A percentile compares a stretch with the other conserved stretches of the same genome.
Conservation (phyloP, 2,797 vertebrate species). For the Moxostoma hubbsi region DNA sequence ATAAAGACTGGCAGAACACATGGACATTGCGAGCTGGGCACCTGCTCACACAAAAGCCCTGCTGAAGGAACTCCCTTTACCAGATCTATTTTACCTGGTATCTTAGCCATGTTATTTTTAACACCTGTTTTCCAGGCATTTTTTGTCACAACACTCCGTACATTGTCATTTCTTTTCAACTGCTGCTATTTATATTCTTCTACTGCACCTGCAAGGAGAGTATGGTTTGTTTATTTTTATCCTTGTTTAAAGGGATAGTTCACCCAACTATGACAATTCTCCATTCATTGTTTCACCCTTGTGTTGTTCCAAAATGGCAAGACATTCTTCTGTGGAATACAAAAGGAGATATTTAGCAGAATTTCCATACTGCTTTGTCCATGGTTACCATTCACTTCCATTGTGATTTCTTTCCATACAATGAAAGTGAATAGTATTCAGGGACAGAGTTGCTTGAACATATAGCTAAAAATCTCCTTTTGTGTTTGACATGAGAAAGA, state of each 20-base stretch:
- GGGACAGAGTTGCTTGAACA: too few relatives aligned
- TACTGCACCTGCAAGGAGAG: constrained; percentile 27
- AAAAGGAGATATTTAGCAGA: too few relatives aligned
- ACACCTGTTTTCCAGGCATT: constrained; percentile 36
- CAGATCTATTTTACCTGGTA: constrained; percentile 58
- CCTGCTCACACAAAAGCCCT: constrained; percentile 55
- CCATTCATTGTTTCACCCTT: too few relatives aligned
- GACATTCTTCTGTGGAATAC: too few relatives aligned
- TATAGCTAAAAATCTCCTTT: too few relatives aligned
- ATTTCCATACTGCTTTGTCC: too few relatives aligned
- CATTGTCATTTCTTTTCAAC: constrained; percentile 65
- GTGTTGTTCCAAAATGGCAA: too few relatives aligned
- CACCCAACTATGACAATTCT: too few relatives aligned
- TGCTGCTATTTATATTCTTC: constrained; percentile 79
- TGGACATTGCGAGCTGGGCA: constrained; percentile 56
- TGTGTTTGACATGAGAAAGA: too few relatives aligned
- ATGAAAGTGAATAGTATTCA: too few relatives aligned
- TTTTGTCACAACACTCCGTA: constrained; percentile 53
- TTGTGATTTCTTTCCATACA: too few relatives aligned
- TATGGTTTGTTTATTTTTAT: constrained; percentile 64
- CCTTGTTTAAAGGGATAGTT: constrained; percentile 53
- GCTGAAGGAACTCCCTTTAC: constrained; percentile 61
- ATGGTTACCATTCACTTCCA: too few relatives aligned
- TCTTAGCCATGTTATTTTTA: constrained; percentile 47
- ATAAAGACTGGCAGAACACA: constrained; percentile 58